Percentiles rank a stretch among this genome's conserved stretches.
Evolutionary conservation across 2,113 vertebrate genomes (phyloP).

Genomic region (Monarcha castaneiventris): DNA sequence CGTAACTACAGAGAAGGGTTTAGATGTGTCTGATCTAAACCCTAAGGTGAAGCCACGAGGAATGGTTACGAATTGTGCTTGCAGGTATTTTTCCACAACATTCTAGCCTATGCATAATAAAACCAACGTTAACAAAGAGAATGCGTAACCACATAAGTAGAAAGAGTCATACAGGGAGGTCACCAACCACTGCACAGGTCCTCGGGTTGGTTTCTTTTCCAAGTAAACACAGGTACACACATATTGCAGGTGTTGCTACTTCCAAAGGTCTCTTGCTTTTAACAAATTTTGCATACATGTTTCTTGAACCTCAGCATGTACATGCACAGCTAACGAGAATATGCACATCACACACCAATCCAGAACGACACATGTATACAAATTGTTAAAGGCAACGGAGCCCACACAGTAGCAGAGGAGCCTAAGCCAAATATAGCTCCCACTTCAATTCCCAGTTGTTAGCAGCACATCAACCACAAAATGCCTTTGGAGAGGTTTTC

Average conservation of each 20-base stretch:
- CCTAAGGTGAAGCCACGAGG: constrained; percentile 33
- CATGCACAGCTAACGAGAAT: not conserved
- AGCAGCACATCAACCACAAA: constrained; percentile 16
- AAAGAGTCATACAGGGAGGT: constrained; percentile 56
- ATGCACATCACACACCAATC: not conserved
- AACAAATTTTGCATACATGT: constrained; percentile 12
- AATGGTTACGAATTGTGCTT: constrained; percentile 64
- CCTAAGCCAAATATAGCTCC: not conserved
- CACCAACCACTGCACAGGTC: not conserved
- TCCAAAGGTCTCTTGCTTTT: not conserved
- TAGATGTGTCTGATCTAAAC: constrained; percentile 60
- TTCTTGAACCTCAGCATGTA: not conserved
- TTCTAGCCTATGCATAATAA: constrained; percentile 47
- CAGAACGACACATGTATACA: not conserved
- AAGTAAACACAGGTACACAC: not conserved
- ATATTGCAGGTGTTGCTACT: not conserved
- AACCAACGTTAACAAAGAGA: constrained; percentile 41
- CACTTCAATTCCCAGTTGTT: constrained; percentile 16
- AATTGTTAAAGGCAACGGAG: not conserved
- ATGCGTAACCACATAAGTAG: not conserved
- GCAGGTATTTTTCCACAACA: constrained; percentile 44
- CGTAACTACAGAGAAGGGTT: constrained; percentile 39
- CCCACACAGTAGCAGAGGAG: not conserved
- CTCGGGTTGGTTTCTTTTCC: not conserved
- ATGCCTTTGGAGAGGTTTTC: not conserved